These are phyloP conservation scores for Capreolus pygargus DNA, from an alignment of 2,113 vertebrate species.

Conservation along the genomic window DNA sequence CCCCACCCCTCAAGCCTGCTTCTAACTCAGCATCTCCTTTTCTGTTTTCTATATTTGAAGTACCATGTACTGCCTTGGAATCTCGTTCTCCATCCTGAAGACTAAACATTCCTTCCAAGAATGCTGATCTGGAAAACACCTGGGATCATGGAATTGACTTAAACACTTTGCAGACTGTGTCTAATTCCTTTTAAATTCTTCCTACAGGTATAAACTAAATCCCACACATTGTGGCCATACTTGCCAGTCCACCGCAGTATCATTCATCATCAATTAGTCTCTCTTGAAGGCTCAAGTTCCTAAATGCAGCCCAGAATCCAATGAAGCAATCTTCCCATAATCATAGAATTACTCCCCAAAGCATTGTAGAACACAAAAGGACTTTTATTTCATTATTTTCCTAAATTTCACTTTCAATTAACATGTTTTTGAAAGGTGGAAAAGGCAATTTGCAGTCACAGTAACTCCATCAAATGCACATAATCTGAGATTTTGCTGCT, in stretches of 20 bases:
- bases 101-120: neutral
- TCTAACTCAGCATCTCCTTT: neutral
- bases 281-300: slow-evolving; percentile 67
- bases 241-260: neutral
- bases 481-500: slow-evolving; percentile 72
- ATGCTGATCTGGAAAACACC: neutral
- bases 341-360: slow-evolving; percentile 68
- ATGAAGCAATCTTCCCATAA: slow-evolving; percentile 58
- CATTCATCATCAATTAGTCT: slow-evolving; percentile 20
- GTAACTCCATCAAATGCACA: slow-evolving; percentile 74
- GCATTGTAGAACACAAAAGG: slow-evolving; percentile 79
- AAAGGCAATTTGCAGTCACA: slow-evolving; percentile 80
- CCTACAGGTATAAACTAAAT: neutral
- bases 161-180: neutral
- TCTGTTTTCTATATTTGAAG: neutral
- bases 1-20: neutral
- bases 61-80: neutral
- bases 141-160: neutral
- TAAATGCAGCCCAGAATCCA: slow-evolving; percentile 53
- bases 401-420: slow-evolving; percentile 80
- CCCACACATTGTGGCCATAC: neutral
- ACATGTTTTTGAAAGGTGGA: slow-evolving; percentile 78
- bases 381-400: slow-evolving; percentile 82
- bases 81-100: neutral
- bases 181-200: neutral